Base-by-base conservation (phyloP, 2,888 invertebrate genomes). In the Aphidoletes aphidimyza region DNA sequence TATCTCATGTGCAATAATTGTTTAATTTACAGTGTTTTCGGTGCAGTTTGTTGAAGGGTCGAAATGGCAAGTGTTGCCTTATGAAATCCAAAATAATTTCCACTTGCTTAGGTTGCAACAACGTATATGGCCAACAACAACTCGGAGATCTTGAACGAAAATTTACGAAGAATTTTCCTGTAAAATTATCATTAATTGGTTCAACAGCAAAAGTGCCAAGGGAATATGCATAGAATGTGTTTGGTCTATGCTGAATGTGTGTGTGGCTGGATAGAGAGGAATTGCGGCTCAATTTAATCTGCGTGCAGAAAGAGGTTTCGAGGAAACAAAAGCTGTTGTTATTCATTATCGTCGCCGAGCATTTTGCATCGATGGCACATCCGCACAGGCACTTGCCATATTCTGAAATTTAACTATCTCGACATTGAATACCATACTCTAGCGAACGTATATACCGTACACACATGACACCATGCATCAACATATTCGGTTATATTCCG, bases 211-310 rank as follows among this genome's bases (percentile, higher is more conserved):
- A 69, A 17, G 3, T 14, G 30, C 8, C 34, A 11, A 30, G 69
- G 17, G 69, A 30, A 30, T 30, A 69, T 69, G 26, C 30, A 69
- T 69, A 69, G 34, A 69, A 69, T 69, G 11, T 69, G 69, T 30
- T n/a, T n/a, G 11, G 30, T 69, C 17, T 69, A 17, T n/a, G n/a
- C n/a, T n/a, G n/a, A n/a, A n/a, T n/a, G n/a, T n/a, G n/a, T n/a
- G 30, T 30, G 26, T 8, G 22, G n/a, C 2, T 69, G 34, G 30
- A 30, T 2, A 30, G 6, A 14, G 6, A 3, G 69, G 14, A 30
- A 69, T 69, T 69, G 69, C 26, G 34, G 69, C 69, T 69, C 69
- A 69, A 69, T 69, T 69, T 69, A 69, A 69, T 69, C 69, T 69
- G 69, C 34, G 69, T 69, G 69, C 69, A 69, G 69, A 69, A 69